These are phyloP conservation scores for Pteronura brasiliensis DNA, from an alignment of 2,113 vertebrate genomes.

Conservation along the genomic window DNA sequence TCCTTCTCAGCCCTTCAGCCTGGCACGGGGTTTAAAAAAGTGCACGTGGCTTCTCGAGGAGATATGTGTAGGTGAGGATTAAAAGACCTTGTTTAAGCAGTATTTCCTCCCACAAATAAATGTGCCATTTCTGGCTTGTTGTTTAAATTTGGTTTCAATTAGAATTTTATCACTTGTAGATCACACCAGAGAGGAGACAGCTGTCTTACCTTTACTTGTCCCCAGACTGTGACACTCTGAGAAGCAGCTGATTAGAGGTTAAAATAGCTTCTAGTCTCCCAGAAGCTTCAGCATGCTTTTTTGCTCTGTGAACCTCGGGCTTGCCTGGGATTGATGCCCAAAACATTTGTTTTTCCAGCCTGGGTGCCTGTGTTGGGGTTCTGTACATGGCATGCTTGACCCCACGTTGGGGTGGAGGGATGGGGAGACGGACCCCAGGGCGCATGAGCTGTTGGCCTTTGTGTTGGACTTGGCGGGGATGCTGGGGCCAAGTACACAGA, in stretches of 20 bases:
- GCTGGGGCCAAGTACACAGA: background rate
- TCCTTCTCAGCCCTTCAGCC: background rate
- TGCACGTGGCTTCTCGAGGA: background rate
- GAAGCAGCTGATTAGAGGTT: constrained; percentile 56
- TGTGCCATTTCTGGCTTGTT: constrained; percentile 28
- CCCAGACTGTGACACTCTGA: background rate
- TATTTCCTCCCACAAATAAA: background rate
- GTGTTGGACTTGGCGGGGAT: background rate
- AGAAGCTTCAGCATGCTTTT: background rate
- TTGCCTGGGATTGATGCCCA: background rate
- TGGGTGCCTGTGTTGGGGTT: background rate
- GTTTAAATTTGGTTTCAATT: constrained; percentile 49
- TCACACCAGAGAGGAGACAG: constrained; percentile 50
- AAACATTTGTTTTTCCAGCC: background rate
- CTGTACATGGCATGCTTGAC: background rate
- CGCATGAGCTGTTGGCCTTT: background rate
- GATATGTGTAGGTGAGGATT: background rate
- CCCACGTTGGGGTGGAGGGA: background rate
- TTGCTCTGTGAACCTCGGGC: background rate
- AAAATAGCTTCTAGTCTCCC: constrained; percentile 53
- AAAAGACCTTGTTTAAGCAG: background rate
- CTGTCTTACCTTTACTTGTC: constrained; percentile 11
- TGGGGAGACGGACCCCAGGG: background rate
- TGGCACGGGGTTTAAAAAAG: background rate
- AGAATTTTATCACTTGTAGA: constrained; percentile 48